Evolutionary conservation across 2,888 invertebrate species (phyloP).

Genomic region (Platycheirus albimanus): DNA sequence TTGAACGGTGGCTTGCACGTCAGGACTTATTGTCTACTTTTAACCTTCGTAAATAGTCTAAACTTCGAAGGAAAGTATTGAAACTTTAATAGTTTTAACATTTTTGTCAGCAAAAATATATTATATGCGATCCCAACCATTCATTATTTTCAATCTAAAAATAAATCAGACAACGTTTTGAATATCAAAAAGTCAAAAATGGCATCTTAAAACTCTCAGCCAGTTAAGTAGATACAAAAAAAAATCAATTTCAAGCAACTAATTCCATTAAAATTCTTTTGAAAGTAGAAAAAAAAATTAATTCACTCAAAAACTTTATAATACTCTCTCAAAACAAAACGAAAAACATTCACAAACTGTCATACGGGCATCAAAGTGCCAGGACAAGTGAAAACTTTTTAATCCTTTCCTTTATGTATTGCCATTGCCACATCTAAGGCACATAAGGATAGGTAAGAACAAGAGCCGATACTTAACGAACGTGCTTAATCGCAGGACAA

Average conservation of each 20-base stretch:
- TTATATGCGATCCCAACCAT: too few relatives aligned
- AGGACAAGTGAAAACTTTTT: neutral
- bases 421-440: neutral
- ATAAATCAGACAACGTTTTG: too few relatives aligned
- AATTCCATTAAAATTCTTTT: neutral
- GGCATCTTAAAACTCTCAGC: too few relatives aligned
- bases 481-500: constrained; percentile 38
- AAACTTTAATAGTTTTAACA: too few relatives aligned
- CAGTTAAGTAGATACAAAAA: too few relatives aligned
- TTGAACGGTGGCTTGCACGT: too few relatives aligned
- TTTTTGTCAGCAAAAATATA: too few relatives aligned
- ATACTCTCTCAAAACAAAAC: neutral
- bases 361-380: neutral
- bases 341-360: neutral
- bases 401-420: neutral
- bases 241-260: neutral
- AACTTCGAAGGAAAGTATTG: too few relatives aligned
- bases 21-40: too few relatives aligned
- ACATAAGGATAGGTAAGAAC: constrained; percentile 5
- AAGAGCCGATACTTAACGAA: constrained; percentile 23
- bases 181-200: too few relatives aligned
- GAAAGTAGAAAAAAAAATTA: neutral
- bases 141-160: too few relatives aligned
- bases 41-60: too few relatives aligned
- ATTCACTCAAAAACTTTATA: constrained; percentile 27